Evolutionary conservation across 2,797 vertebrate species (phyloP), one percentile per base, ranked within the genome.

Genomic region (Taenioides sp.): DNA sequence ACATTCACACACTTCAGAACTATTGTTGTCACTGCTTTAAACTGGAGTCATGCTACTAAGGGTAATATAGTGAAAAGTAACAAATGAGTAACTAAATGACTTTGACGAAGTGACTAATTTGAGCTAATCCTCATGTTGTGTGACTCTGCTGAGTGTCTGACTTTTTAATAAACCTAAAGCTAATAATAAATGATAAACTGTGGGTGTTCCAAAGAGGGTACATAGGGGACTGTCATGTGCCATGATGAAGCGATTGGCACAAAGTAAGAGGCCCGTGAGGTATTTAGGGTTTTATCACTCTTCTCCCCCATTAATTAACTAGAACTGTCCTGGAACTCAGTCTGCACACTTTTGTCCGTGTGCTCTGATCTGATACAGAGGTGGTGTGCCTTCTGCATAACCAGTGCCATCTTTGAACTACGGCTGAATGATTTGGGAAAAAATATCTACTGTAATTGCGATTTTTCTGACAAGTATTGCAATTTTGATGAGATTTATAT

Each of bases 291-390:
- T 92, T 91, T 87, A 91, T 92, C 87, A 89, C 84, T 82, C 78
- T 80, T 81, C 76, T 81, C 82, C 80, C 43, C 84, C 77, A 76
- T 85, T 93, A 91, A 91, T 93, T 92, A 91, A 89, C 76, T 65
- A 76, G 75, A 85, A 88, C 82, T 87, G 80, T 84, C 84, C 85
- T 87, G 85, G 77, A 90, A 89, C 82, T 69, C 82, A 73, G 69
- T 78, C 74, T 82, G 69, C 74, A 78, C 78, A 77, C 27, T 65
- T 68, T 28, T 78, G 64, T 67, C 67, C 55, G 74, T 83, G 63
- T 77, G 79, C 71, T 37, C 74, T 77, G 37, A 62, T 73, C 77
- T 76, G 69, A 74, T 60, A 58, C 55, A 59, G 65, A 72, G 72
- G 69, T 69, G 70, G 55, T 74, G 61, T 67, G 54, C 65, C 14